Evolutionary conservation across 2,113 vertebrate genomes (phyloP).

Genomic region (Barbus barbus): DNA sequence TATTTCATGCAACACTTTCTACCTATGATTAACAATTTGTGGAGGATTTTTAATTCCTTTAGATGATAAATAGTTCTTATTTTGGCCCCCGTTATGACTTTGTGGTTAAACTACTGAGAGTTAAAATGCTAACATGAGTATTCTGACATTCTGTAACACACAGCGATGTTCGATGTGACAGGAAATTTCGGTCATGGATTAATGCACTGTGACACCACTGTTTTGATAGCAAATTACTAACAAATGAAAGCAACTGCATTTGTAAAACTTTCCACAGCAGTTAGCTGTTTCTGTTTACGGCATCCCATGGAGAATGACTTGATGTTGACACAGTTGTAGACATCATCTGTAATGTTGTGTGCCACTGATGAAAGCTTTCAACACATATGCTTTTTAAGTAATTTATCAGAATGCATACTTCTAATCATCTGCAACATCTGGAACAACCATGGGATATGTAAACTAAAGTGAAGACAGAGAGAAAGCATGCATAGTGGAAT

Average conservation of each 20-base stretch:
- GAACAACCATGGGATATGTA: constrained; percentile 70
- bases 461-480: constrained; percentile 55
- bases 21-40: constrained; percentile 10
- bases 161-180: constrained; percentile 16
- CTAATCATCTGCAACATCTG: constrained; percentile 75
- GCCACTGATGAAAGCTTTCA: constrained; percentile 72
- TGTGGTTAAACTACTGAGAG: constrained; percentile 26
- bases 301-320: constrained; percentile 6
- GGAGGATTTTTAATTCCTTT: constrained; percentile 19
- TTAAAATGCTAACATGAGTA: constrained; percentile 16
- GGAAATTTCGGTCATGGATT: constrained; percentile 3
- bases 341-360: constrained; percentile 67
- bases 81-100: constrained; percentile 7
- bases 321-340: constrained; percentile 65
- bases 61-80: neutral
- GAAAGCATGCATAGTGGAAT: constrained; percentile 63
- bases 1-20: constrained; percentile 30
- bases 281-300: constrained; percentile 8
- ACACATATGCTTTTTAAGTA: constrained; percentile 63
- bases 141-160: constrained; percentile 10
- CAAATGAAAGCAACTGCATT: constrained; percentile 22
- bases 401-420: constrained; percentile 70
- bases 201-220: neutral
- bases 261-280: constrained; percentile 33
- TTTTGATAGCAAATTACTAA: constrained; percentile 46